Conservation (phyloP, 2,797 vertebrate genomes). For the Dermochelys coriacea region DNA sequence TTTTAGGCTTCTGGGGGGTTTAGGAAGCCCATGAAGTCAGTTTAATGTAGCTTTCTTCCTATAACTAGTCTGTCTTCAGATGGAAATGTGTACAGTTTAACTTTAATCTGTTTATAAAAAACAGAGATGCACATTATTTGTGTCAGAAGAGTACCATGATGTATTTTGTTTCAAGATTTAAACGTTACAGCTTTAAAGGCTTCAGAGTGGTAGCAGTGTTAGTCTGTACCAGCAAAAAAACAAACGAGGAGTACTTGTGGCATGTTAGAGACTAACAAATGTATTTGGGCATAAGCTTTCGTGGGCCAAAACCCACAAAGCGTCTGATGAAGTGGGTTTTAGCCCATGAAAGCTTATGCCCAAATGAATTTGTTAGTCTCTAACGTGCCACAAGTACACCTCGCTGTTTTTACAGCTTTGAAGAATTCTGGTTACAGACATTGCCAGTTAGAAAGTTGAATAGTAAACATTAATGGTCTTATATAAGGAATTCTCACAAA, state of each 20-base stretch:
- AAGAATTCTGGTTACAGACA: background rate
- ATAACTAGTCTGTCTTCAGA: background rate
- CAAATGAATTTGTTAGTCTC: no score
- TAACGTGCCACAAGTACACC: no score
- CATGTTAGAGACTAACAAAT: no score
- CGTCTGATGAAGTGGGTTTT: no score
- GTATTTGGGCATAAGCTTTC: no score
- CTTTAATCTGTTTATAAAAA: background rate
- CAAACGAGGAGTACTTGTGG: no score
- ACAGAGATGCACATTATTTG: background rate
- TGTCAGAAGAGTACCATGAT: background rate
- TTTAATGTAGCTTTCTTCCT: background rate
- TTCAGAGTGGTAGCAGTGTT: no score
- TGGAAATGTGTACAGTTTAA: background rate
- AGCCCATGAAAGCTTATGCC: no score
- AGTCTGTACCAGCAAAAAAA: no score
- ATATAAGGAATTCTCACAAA: constrained; percentile 1
- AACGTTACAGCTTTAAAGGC: constrained; percentile 36
- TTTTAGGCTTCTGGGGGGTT: background rate
- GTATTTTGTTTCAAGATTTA: constrained; percentile 8
- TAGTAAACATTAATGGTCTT: background rate
- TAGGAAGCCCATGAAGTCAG: background rate
- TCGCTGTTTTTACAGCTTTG: background rate
- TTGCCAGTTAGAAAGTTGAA: background rate
- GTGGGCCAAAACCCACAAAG: no score